A percentile compares a stretch with the other conserved stretches of the same genome.
Conservation (phyloP, 2,797 vertebrate genomes). For the Myripristis murdjan region DNA sequence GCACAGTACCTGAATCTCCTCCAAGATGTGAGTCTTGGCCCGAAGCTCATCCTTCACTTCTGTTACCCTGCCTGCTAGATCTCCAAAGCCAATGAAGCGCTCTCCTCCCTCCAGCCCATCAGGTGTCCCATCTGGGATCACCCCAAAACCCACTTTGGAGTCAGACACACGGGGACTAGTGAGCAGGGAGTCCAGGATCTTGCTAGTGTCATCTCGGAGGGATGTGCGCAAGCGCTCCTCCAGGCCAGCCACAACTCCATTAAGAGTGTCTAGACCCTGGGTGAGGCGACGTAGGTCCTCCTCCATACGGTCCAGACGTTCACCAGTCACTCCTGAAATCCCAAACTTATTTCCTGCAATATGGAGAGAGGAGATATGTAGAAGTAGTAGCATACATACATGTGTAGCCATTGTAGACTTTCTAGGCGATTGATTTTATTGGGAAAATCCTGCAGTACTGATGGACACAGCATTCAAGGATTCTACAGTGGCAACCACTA, state of each 20-base stretch:
- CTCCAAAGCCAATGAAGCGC: conserved; percentile 84
- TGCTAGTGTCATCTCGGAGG: conserved; percentile 90
- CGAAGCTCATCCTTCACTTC: conserved; percentile 93
- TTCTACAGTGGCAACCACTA: too few species aligned
- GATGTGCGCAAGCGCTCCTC: conserved; percentile 89
- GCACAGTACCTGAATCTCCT: conserved; percentile 85
- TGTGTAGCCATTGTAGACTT: not conserved
- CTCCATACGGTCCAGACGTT: conserved; percentile 93
- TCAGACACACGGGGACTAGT: conserved; percentile 81
- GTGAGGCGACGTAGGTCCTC: conserved; percentile 91
- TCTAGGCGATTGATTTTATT: not conserved
- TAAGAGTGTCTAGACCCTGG: conserved; percentile 90
- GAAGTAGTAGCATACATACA: not conserved
- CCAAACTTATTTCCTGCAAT: conserved; percentile 86
- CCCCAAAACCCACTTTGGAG: conserved; percentile 88
- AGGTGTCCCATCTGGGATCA: conserved; percentile 88
- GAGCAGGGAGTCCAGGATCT: conserved; percentile 88
- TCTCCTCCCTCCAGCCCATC: conserved; percentile 85
- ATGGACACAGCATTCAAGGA: too few species aligned
- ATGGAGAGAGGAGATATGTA: not conserved
- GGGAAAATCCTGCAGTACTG: too few species aligned
- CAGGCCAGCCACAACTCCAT: conserved; percentile 86
- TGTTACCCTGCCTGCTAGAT: conserved; percentile 91
- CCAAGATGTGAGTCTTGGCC: conserved; percentile 91
- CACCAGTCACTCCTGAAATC: conserved; percentile 87